These are phyloP conservation scores for Torymus auratus DNA, from an alignment of 2,888 invertebrate species.

Conservation along the genomic window DNA sequence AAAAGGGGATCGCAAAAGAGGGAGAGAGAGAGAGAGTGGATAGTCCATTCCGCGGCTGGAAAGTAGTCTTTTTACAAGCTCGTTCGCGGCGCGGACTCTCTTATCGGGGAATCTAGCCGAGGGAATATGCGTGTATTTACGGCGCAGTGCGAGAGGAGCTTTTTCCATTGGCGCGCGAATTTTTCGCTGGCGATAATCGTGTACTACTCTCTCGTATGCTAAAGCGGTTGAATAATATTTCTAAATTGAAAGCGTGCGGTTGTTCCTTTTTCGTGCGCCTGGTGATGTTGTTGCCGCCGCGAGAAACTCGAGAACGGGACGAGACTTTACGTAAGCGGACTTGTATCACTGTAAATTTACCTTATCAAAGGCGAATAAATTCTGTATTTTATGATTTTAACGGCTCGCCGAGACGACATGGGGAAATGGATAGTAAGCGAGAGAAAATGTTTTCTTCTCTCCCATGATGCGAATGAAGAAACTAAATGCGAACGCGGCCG, in stretches of 20 bases:
- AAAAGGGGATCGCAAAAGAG: conserved; percentile 15
- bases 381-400: conserved; percentile 44
- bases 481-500: neutral
- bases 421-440: conserved; percentile 32
- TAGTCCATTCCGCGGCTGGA: neutral
- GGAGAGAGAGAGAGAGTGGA: neutral
- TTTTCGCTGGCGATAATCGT: neutral
- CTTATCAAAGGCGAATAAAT: conserved; percentile 56
- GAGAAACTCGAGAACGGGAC: conserved; percentile 40
- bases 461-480: conserved; percentile 36
- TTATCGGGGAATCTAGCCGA: conserved; percentile 33
- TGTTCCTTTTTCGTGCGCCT: neutral
- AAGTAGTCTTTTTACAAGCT: too few species aligned
- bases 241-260: conserved; percentile 32
- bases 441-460: conserved; percentile 46
- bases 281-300: neutral
- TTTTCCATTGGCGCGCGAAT: neutral
- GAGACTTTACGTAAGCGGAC: conserved; percentile 16
- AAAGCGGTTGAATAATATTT: conserved; percentile 16
- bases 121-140: neutral
- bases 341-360: conserved; percentile 36
- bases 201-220: neutral
- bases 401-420: conserved; percentile 18
- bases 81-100: neutral
- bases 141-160: neutral